Conservation (phyloP, 2,797 vertebrate species). For the Alfaro cultratus region DNA sequence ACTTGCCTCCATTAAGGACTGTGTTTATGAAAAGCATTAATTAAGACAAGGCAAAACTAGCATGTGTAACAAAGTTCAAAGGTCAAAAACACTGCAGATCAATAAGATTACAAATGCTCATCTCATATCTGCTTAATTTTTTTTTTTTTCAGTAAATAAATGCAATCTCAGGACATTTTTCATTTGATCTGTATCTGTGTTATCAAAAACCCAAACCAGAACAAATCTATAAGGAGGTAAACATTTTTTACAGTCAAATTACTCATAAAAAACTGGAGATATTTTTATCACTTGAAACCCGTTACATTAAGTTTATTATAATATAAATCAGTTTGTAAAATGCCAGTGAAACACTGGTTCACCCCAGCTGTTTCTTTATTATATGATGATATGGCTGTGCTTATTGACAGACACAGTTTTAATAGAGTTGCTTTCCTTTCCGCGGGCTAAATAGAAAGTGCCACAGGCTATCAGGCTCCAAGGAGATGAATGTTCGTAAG, state of each 20-base stretch:
- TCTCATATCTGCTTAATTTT: too few species aligned
- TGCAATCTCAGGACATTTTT: too few species aligned
- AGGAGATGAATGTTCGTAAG: constrained; percentile 58
- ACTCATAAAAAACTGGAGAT: background rate
- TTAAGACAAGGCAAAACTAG: too few species aligned
- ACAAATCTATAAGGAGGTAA: background rate
- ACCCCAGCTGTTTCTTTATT: constrained; percentile 54
- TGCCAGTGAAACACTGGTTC: constrained; percentile 45
- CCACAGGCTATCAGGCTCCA: constrained; percentile 68
- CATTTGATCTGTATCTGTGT: background rate
- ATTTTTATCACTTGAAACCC: background rate
- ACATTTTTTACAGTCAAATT: background rate
- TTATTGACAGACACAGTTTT: constrained; percentile 64
- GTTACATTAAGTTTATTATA: constrained; percentile 30
- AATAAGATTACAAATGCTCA: too few species aligned
- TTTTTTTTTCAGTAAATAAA: too few species aligned
- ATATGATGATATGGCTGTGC: constrained; percentile 68
- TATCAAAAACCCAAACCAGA: background rate
- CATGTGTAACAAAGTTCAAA: too few species aligned
- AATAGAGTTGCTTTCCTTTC: constrained; percentile 64
- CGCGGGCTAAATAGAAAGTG: constrained; percentile 71
- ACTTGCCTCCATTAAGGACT: too few species aligned
- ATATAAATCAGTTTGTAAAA: constrained; percentile 63
- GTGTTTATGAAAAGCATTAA: too few species aligned
- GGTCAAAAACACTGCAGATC: too few species aligned